Evolutionary conservation across 2,888 invertebrate genomes (phyloP).

Genomic region (Poecilobothrus nobilitatus): DNA sequence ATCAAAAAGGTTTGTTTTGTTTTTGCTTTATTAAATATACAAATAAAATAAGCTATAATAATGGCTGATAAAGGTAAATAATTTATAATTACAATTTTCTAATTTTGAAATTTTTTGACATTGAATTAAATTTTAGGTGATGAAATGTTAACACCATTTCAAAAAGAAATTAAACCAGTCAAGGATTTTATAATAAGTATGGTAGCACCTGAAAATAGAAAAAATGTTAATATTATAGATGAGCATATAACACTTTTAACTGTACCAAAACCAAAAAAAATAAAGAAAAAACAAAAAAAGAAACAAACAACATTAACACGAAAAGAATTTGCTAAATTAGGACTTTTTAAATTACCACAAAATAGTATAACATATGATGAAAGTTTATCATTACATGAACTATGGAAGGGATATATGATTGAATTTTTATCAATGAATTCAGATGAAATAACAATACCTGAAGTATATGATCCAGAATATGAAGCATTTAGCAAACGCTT

Average conservation of each 20-base stretch:
- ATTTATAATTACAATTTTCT: no score
- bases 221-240: constrained; percentile 32
- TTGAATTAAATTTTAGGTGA: no score
- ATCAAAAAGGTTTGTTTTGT: no score
- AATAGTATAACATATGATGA: constrained; percentile 56
- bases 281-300: constrained; percentile 39
- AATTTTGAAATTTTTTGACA: no score
- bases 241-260: constrained; percentile 40
- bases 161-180: constrained; percentile 21
- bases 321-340: constrained; percentile 52
- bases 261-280: constrained; percentile 40
- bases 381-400: constrained; percentile 55
- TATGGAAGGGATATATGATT: constrained; percentile 64
- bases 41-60: no score
- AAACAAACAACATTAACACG: constrained; percentile 50
- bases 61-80: no score
- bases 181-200: constrained; percentile 34
- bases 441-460: constrained; percentile 43
- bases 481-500: constrained; percentile 38
- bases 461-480: constrained; percentile 35
- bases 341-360: constrained; percentile 55
- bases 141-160: no score
- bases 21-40: no score
- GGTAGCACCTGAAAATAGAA: constrained; percentile 31
- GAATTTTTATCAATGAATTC: constrained; percentile 53